These are phyloP conservation scores for Cheirogaleus major DNA, from an alignment of 2,797 vertebrate genomes.

Conservation along the genomic window DNA sequence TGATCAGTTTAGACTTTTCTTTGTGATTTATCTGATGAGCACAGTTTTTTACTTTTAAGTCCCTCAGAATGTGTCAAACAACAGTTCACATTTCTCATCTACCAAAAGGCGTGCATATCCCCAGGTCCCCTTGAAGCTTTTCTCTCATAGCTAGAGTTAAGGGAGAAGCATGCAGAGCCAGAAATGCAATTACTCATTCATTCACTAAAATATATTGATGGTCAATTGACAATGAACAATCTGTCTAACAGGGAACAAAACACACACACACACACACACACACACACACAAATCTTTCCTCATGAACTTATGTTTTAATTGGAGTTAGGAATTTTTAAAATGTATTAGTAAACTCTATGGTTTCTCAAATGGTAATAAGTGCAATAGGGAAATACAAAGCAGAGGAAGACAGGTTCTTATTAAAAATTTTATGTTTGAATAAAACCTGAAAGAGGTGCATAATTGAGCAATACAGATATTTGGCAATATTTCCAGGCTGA, in stretches of 20 bases:
- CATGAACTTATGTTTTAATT: background rate
- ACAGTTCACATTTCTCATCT: background rate
- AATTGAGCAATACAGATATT: background rate
- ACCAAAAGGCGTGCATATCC: background rate
- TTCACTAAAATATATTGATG: background rate
- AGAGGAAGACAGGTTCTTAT: background rate
- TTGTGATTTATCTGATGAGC: background rate
- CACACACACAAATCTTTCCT: background rate
- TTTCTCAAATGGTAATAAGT: background rate
- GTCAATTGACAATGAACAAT: background rate
- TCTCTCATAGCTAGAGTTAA: background rate
- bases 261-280: no score
- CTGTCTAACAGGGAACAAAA: background rate
- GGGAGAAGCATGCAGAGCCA: background rate
- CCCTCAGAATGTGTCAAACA: background rate
- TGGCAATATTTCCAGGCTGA: background rate
- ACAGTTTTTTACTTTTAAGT: background rate
- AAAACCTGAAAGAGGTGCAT: background rate
- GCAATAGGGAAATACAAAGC: background rate
- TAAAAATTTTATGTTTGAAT: background rate
- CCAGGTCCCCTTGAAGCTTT: accelerated
- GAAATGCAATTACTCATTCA: background rate
- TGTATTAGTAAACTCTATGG: background rate
- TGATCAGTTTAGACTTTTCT: background rate
- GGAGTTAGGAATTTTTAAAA: background rate